phyloP scores from a whole-genome alignment of 2,113 vertebrate species.

The Athene cunicularia region DNA sequence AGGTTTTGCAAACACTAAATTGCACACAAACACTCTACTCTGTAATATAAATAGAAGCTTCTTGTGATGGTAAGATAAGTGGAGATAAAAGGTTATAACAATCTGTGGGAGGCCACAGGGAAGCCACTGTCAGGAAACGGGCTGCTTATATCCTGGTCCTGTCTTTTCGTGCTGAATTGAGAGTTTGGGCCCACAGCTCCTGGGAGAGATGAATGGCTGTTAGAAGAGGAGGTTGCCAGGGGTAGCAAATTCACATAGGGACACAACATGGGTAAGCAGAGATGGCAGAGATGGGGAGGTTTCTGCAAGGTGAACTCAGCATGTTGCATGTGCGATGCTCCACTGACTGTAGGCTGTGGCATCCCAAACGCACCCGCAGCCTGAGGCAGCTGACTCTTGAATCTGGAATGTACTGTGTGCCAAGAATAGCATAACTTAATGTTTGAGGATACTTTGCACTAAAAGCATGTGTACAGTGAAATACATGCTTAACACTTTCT shows the following conservation, averaged over 20 bases:
- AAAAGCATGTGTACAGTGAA: neutral
- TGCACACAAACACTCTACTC: neutral
- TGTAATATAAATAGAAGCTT: constrained; percentile 48
- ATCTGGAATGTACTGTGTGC: neutral
- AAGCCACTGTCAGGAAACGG: neutral
- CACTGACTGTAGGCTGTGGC: neutral
- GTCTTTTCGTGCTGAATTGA: neutral
- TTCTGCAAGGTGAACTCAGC: neutral
- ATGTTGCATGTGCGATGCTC: neutral
- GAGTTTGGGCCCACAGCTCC: neutral
- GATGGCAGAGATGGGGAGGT: neutral
- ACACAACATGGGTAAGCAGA: rapidly evolving
- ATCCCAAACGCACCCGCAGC: neutral
- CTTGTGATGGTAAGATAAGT: neutral
- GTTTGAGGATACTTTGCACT: neutral
- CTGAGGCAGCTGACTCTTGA: neutral
- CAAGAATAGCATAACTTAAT: neutral
- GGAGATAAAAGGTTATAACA: constrained; percentile 28
- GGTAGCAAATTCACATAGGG: neutral
- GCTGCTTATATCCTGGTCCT: neutral
- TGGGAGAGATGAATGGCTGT: neutral
- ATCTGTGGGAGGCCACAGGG: constrained; percentile 9
- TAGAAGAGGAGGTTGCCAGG: neutral
- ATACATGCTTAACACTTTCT: neutral
- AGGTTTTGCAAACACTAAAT: constrained; percentile 5